Conservation (phyloP, 64 coral and sea anemone species). For the Exaiptasia diaphana region DNA sequence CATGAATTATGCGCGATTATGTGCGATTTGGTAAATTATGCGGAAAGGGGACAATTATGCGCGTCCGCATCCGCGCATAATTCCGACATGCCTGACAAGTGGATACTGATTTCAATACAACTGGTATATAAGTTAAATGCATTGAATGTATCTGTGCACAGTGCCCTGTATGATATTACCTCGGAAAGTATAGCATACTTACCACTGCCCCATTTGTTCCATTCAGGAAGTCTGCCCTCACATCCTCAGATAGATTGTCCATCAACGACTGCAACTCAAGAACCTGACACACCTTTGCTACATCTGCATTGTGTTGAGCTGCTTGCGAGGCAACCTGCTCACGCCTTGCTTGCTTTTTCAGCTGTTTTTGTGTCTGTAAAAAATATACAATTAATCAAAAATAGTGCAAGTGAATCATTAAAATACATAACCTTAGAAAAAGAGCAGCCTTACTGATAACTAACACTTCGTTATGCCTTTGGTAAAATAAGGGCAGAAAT, state of each 20-base stretch:
- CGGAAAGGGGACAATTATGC: no score
- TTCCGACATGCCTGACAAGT: no score
- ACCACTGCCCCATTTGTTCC: slow-evolving; percentile 88
- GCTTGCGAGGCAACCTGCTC: slow-evolving; percentile 54
- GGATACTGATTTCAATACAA: no score
- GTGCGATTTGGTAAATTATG: no score
- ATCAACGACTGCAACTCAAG: slow-evolving; percentile 88
- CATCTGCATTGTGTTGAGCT: slow-evolving; percentile 61
- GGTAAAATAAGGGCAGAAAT: no score
- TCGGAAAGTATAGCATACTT: slow-evolving; percentile 11
- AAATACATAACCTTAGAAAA: neutral
- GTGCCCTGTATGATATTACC: no score
- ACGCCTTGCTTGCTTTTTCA: slow-evolving; percentile 76
- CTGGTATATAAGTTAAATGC: no score
- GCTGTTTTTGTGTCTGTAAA: slow-evolving; percentile 64
- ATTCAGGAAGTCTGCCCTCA: slow-evolving; percentile 81
- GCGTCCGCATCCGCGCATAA: no score
- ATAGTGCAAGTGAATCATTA: neutral
- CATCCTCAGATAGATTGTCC: slow-evolving; percentile 91
- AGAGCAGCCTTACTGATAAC: neutral
- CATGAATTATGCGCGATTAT: no score
- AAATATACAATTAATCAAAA: neutral
- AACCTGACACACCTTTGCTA: slow-evolving; percentile 71
- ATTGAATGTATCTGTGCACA: no score
- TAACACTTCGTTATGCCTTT: no score